Evolutionary conservation across 2,113 vertebrate species (phyloP), one percentile per base, ranked within the genome.

Genomic region (Brachionichthys hirsutus): DNA sequence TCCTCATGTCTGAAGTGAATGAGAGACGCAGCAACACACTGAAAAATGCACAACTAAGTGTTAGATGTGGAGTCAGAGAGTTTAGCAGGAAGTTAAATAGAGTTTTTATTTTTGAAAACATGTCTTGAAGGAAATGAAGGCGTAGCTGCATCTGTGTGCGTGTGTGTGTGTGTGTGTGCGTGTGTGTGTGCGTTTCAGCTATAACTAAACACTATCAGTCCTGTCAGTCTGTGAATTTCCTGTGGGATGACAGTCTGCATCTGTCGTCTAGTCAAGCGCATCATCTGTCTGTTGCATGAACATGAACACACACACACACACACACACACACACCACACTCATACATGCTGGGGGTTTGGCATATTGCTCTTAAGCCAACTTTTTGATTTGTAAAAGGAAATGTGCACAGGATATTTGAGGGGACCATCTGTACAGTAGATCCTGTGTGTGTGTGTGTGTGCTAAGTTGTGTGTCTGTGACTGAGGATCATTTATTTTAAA

Each of bases 171-270:
- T 61, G 52, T 19, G 50, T 41, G 52, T 50, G 46, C 55, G 55
- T 73, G 67, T 62, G 53, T 72, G 35, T 45, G 46, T 62, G 71
- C 70, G 18, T 62, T 45, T 49, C 40, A 73, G 54, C 73, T 70
- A 80, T 80, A 78, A 84, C 78, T 73, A 84, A 88, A 84, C 70
- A 81, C 70, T 60, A 87, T 83, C 80, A 89, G 73, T 90, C 78
- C 71, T 83, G 72, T 83, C 68, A 66, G 75, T 67, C 72, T 75
- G 67, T 69, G 82, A 68, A 81, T 82, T 88, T 91, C 89, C 88
- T 90, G 89, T 62, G 76, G 57, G 46, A 41, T 89, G 89, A 89
- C 90, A 90, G 72, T 70, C 58, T 86, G 76, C 90, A 90, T 85
- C 88, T 91, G 90, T 82, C 73, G 66, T 78, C 64, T 59, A 60